Evolutionary conservation across 2,113 vertebrate genomes (phyloP), one percentile per base, ranked within the genome.

Genomic region (Puffinus mauretanicus): DNA sequence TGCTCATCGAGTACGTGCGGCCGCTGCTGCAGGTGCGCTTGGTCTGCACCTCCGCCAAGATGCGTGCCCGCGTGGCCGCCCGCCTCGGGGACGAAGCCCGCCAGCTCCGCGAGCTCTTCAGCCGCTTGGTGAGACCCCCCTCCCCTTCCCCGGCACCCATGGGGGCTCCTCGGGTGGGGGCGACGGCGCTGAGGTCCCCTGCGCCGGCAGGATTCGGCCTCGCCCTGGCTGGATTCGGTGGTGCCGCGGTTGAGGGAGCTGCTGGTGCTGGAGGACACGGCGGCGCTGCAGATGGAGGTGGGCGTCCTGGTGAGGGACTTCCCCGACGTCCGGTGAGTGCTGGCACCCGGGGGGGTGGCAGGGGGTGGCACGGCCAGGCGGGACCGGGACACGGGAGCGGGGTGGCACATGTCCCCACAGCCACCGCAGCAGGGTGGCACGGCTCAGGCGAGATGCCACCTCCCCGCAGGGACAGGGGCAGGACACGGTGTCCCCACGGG

Each of bases 271-370:
- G 99, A 99, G 92, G 99, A 99, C 95, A 98, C 98, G 6, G 98
- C 99, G 1, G 99, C 99, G 46, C 98, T 99, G 94, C 99, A 99
- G 98, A 98, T 99, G 98, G 99, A 99, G 97, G 99, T 99, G 6
- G 99, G 98, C 0, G 97, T 98, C 76, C 97, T 99, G 96, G 99
- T 98, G 64, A 84, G 98, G 8, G 99, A 99, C 97, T 99, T 99
- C 96, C 99, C 99, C 0, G 99, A 99, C 3, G 91, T 99, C 88
- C 98, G 99, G 99, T 99, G 96, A 96, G 98, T 92, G 18, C 1
- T 6, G 81, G 69, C 38, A 52, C 55, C 10, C 2, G 11, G 40
- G 1, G 9, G 3, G 4, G 32, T 44, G 76, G 25, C 12, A 15
- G 1, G 49, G 25, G 72, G n/a, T 51, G 78, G 8, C 44, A 21